Base-by-base conservation (phyloP, 2,888 invertebrate species). In the Eudemis profundana region DNA sequence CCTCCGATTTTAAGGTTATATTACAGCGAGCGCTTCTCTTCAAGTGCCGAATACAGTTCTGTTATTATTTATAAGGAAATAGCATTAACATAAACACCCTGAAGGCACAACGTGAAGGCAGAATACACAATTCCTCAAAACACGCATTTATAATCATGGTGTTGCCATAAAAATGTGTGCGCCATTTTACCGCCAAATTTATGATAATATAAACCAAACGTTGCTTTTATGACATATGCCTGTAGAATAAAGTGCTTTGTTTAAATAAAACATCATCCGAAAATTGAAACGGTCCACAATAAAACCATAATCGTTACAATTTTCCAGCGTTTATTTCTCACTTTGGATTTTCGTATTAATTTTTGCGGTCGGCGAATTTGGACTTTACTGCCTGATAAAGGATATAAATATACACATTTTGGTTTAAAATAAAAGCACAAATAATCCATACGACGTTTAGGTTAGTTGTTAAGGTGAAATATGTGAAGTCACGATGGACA, bases 141-240 rank as follows among this genome's bases (percentile, higher is more conserved):
- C 29, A 53, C 51, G 47, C 59, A 65, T 65, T 65, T 53, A 53
- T 65, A 65, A 65, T 65, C 51, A 65, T 47, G 33, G 53, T 15
- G 15, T 29, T 38, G 47, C 29, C 47, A 65, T 60, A 60, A 65
- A 65, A 53, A 65, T 27, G 44, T 36, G 50, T 33, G 38, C 51
- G 36, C 27, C 5, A 8, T 36, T 8, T 14, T 23, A 23, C 57
- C 46, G 29, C 46, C 10, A 46, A 60, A 60, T 53, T 40, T 53
- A 65, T 53, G 65, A n/a, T 65, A 60, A 65, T 65, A 29, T 40
- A 47, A 51, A 47, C 53, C 44, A 60, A 59, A 59, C 14, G 44
- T 27, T 46, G 57, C 44, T 23, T 51, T 65, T 60, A 65, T 47
- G 59, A 65, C 40, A 23, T 40, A 65, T 29, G 10, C 51, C 17